Percentiles rank a stretch among this genome's conserved stretches.
Evolutionary conservation across 2,113 vertebrate genomes (phyloP).

Genomic region (Gadus macrocephalus): DNA sequence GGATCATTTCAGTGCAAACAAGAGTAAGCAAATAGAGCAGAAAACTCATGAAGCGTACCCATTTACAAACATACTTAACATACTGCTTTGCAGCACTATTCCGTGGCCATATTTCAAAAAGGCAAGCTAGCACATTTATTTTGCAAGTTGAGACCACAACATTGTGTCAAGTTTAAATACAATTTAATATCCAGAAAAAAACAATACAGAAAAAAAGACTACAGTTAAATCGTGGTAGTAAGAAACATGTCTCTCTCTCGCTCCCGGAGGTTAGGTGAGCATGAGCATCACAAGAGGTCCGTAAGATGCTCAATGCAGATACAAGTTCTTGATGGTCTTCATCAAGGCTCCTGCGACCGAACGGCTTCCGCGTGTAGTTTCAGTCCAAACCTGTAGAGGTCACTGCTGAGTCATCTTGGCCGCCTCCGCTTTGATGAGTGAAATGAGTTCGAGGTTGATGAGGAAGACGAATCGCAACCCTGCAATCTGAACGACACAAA

Average conservation of each 20-base stretch:
- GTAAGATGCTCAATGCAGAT: constrained; percentile 1
- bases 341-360: neutral
- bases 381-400: constrained; percentile 33
- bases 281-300: constrained; percentile 3
- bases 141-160: constrained; percentile 48
- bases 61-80: too few relatives aligned
- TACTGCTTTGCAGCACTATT: too few relatives aligned
- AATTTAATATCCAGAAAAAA: constrained; percentile 42
- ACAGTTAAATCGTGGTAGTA: too few relatives aligned
- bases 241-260: constrained; percentile 19
- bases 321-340: constrained; percentile 8
- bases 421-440: constrained; percentile 91
- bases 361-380: neutral
- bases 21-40: too few relatives aligned
- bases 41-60: too few relatives aligned
- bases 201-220: constrained; percentile 27
- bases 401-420: constrained; percentile 90
- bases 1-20: too few relatives aligned
- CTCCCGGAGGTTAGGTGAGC: constrained; percentile 6
- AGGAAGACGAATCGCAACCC: constrained; percentile 94
- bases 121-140: neutral
- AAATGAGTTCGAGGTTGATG: constrained; percentile 94
- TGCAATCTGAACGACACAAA: constrained; percentile 77
- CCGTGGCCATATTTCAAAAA: too few relatives aligned
- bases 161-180: constrained; percentile 58